phyloP scores from a whole-genome alignment of 2,888 invertebrate genomes.

The Cantharis lateralis region DNA sequence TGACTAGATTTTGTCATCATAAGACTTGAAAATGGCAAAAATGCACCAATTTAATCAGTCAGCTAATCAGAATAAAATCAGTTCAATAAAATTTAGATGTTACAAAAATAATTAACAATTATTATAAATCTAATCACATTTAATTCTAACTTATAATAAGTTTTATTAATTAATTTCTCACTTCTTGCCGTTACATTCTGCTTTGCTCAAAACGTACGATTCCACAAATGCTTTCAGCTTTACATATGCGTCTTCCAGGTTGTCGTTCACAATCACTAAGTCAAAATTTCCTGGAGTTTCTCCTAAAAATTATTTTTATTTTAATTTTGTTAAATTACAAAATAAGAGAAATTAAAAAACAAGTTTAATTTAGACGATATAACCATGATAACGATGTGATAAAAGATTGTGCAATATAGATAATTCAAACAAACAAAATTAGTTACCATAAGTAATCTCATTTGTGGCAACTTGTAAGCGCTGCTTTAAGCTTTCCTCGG shows the following conservation, averaged over 20 bases:
- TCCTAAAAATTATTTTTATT: conserved; percentile 52
- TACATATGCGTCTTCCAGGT: conserved; percentile 78
- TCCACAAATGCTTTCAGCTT: conserved; percentile 72
- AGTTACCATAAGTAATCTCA: conserved; percentile 83
- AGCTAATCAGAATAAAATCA: background rate
- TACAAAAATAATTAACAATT: background rate
- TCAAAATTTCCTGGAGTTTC: conserved; percentile 79
- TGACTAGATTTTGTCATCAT: background rate
- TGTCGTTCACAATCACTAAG: conserved; percentile 79
- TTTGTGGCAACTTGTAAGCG: conserved; percentile 76
- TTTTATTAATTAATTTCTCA: background rate
- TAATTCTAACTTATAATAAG: background rate
- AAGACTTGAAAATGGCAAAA: background rate
- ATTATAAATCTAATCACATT: background rate
- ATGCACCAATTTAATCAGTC: background rate
- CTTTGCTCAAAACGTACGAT: conserved; percentile 60
- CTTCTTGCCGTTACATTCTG: background rate
- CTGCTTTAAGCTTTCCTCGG: conserved; percentile 79
- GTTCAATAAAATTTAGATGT: background rate
- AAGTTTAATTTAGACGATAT: background rate
- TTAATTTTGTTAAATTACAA: background rate
- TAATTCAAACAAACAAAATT: background rate
- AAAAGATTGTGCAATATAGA: conserved; percentile 17
- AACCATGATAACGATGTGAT: background rate
- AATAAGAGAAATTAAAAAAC: background rate